These are phyloP conservation scores for Saguinus imperator DNA, from an alignment of 2,113 vertebrate genomes.

Conservation along the genomic window DNA sequence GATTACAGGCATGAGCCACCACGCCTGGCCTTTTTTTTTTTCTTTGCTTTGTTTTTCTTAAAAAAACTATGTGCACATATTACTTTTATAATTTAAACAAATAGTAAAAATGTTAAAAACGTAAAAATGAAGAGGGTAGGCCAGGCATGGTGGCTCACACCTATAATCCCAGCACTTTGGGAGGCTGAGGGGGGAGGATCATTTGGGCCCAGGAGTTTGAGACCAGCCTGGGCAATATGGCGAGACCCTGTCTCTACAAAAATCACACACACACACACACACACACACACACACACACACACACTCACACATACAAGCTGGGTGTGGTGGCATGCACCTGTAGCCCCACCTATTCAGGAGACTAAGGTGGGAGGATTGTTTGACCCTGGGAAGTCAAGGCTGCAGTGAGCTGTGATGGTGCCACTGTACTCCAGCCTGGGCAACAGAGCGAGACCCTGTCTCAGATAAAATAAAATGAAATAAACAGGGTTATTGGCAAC, in stretches of 20 bases:
- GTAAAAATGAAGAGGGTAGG: not conserved
- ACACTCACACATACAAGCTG: not conserved
- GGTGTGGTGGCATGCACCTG: not conserved
- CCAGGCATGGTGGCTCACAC: not conserved
- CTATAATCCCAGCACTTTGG: not conserved
- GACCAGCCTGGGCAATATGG: not conserved
- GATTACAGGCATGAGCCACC: too few species aligned
- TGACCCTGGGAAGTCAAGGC: not conserved
- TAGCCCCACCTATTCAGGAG: not conserved
- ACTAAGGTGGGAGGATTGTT: not conserved
- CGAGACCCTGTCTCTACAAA: not conserved
- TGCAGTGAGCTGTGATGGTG: not conserved
- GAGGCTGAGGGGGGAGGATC: not conserved
- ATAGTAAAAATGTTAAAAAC: not conserved
- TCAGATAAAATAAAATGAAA: not conserved
- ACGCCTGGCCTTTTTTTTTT: not conserved
- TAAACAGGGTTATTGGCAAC: not conserved
- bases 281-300: not conserved
- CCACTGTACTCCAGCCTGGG: not conserved
- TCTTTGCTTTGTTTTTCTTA: not conserved
- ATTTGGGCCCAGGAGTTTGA: not conserved
- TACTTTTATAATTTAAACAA: conserved; percentile 27
- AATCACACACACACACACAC: not conserved
- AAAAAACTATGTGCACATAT: not conserved
- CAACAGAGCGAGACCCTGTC: not conserved